These are phyloP conservation scores for Ceratosolen fusciceps DNA, from an alignment of 1,140 invertebrate species.

Conservation along the genomic window DNA sequence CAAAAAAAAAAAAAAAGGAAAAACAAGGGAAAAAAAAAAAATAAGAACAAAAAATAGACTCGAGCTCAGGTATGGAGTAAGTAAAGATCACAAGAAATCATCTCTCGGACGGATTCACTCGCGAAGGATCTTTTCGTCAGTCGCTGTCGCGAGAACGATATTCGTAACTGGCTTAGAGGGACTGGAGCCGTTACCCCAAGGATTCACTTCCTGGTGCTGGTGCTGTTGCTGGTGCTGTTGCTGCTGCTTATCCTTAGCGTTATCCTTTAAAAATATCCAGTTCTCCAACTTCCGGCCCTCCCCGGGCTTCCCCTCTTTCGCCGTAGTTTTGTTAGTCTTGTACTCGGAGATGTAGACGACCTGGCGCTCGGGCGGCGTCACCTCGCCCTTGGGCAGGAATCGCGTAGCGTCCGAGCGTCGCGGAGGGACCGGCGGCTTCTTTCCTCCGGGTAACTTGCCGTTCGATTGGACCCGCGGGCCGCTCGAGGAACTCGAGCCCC, in stretches of 20 bases:
- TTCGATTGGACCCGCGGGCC: constrained; percentile 62
- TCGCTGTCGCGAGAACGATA: constrained; percentile 59
- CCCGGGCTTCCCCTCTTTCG: constrained; percentile 44
- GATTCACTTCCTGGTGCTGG: constrained; percentile 59
- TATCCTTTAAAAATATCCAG: constrained; percentile 58
- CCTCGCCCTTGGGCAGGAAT: constrained; percentile 45
- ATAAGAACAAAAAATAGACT: too few species aligned
- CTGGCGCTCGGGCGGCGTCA: constrained; percentile 57
- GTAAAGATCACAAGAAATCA: too few species aligned
- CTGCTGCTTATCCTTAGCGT: constrained; percentile 55
- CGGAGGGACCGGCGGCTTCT: constrained; percentile 68
- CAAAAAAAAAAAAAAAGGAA: too few species aligned
- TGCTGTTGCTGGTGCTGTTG: too few species aligned
- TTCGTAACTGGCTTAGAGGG: constrained; percentile 59
- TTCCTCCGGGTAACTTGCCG: constrained; percentile 60
- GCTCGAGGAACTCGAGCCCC: background rate
- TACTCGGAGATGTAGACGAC: constrained; percentile 69
- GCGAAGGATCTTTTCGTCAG: constrained; percentile 56
- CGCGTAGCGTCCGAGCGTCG: constrained; percentile 62
- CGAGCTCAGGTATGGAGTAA: too few species aligned
- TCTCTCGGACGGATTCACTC: too few species aligned
- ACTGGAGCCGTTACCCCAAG: constrained; percentile 60
- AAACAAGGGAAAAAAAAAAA: too few species aligned
- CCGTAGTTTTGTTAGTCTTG: constrained; percentile 57
- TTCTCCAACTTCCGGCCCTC: constrained; percentile 58